These are phyloP conservation scores for Ammospiza nelsoni DNA, from an alignment of 2,113 vertebrate species.

Conservation along the genomic window DNA sequence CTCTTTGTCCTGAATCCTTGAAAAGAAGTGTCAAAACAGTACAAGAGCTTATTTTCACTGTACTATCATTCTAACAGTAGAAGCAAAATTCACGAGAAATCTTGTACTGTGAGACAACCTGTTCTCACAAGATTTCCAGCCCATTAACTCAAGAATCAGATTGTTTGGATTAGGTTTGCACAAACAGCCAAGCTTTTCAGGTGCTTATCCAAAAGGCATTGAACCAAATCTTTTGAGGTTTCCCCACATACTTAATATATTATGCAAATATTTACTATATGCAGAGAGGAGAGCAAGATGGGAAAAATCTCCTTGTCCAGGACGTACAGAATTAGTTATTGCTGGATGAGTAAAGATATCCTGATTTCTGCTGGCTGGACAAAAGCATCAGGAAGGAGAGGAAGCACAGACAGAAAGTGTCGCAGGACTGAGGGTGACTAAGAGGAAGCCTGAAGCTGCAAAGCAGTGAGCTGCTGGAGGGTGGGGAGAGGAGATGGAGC, in stretches of 20 bases:
- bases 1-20: neutral
- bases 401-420: neutral
- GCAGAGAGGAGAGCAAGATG: neutral
- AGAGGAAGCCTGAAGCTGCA: neutral
- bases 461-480: neutral
- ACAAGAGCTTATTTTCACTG: neutral
- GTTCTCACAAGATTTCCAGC: slow-evolving; percentile 58
- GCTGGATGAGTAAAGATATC: neutral
- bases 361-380: neutral
- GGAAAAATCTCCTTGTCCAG: neutral
- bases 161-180: slow-evolving; percentile 54
- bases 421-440: neutral
- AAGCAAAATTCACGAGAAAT: neutral
- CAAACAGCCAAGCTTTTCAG: slow-evolving; percentile 45
- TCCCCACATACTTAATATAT: slow-evolving; percentile 6
- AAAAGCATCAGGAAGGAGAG: neutral
- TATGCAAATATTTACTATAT: slow-evolving; percentile 48
- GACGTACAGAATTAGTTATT: neutral
- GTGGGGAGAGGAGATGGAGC: neutral
- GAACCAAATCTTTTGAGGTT: slow-evolving; percentile 55
- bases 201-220: slow-evolving; percentile 44
- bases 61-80: neutral
- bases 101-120: slow-evolving; percentile 29
- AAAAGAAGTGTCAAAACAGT: neutral
- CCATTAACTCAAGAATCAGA: slow-evolving; percentile 61